Evolutionary conservation across 2,113 vertebrate species (phyloP), one percentile per base, ranked within the genome.

Genomic region (Syngnathoides biaculeatus): DNA sequence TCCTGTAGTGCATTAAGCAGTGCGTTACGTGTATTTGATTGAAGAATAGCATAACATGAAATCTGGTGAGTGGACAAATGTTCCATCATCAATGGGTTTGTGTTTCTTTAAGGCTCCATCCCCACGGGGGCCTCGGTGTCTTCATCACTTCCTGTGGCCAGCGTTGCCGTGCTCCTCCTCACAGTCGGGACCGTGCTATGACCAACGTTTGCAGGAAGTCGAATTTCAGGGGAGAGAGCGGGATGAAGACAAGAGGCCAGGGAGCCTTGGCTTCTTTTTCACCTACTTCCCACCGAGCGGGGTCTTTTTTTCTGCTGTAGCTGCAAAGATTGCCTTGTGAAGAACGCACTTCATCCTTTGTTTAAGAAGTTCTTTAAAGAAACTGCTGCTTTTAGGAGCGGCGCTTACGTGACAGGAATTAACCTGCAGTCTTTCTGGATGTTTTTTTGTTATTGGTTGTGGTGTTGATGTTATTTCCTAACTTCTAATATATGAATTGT

Each of bases 111-210:
- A 98, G 96, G 92, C 22, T 90, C 94, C 19, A 91, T 93, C n/a
- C 92, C 92, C 0, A 87, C 89, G 7, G 92, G 94, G 0, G 93
- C 94, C 1, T 89, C 93, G 0, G 90, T 85, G n/a, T 89, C 90
- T 1, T 93, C 92, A 10, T 89, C 91, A 0, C 83, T 92, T 60
- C 90, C 94, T 1, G 83, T 91, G 78, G 89, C 95, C 84, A 91
- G 90, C 71, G 92, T 94, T 0, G 91, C 94, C 73, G 90, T 92
- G 77, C 84, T 95, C 63, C 93, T 94, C 69, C 90, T 97, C 93
- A 95, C 94, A 92, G 93, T 93, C 19, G 90, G 93, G 78, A 94
- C 92, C 19, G 50, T 80, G 24, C 85, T 92, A 91, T 92, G 91
- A 91, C 89, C 80, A 81, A 85, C 72, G 68, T 80, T 59, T 74